Conservation (phyloP, 2,797 vertebrate genomes). For the Sebastes taczanowskii region DNA sequence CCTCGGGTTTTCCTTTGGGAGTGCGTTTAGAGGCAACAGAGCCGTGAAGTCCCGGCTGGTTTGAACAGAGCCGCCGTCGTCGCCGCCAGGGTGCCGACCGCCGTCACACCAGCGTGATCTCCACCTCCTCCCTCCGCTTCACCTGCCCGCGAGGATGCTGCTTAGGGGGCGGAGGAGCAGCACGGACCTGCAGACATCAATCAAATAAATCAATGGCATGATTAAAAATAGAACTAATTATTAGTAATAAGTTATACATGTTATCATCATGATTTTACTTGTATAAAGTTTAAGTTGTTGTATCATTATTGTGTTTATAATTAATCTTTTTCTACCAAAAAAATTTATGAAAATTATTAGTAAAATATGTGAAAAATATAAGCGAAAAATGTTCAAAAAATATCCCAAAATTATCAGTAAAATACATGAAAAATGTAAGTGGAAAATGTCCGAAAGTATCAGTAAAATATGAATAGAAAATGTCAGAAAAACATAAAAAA, state of each 20-base stretch:
- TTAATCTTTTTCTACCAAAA: neutral
- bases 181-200: slow-evolving; percentile 87
- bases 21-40: slow-evolving; percentile 12
- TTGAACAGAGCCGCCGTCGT: neutral
- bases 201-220: neutral
- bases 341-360: neutral
- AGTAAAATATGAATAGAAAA: neutral
- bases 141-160: slow-evolving; percentile 90
- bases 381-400: too few relatives aligned
- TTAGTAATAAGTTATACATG: neutral
- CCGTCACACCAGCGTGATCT: slow-evolving; percentile 94
- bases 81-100: slow-evolving; percentile 5
- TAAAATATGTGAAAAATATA: neutral
- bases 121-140: slow-evolving; percentile 95
- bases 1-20: slow-evolving; percentile 35
- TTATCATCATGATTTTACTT: neutral
- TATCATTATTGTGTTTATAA: neutral
- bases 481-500: too few relatives aligned
- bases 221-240: neutral
- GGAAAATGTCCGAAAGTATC: neutral
- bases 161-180: slow-evolving; percentile 90
- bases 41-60: slow-evolving; percentile 22
- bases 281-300: neutral
- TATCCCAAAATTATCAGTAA: accelerated
- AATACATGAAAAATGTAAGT: neutral